Conservation (phyloP, 2,797 vertebrate species). For the Tokudaia muenninki region DNA sequence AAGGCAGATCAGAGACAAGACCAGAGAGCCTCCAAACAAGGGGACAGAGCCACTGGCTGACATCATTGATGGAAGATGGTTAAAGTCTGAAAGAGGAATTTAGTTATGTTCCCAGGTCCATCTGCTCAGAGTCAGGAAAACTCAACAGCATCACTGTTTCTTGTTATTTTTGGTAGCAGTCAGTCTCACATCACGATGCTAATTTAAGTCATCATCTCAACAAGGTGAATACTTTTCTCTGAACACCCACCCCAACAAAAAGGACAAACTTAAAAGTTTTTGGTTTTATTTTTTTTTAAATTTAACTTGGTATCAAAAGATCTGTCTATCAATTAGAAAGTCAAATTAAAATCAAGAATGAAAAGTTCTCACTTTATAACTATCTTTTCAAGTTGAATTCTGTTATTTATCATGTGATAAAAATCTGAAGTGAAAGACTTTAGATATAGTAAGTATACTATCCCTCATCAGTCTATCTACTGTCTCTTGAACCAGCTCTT, state of each 20-base stretch:
- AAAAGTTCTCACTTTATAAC: neutral
- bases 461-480: neutral
- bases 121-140: neutral
- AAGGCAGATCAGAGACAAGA: neutral
- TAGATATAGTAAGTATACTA: neutral
- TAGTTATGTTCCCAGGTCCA: neutral
- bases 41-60: neutral
- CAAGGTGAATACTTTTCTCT: neutral
- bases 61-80: neutral
- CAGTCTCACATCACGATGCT: neutral
- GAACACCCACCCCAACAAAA: too few species aligned
- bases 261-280: neutral
- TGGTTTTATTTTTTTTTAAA: neutral
- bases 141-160: neutral
- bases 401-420: slow-evolving; percentile 20
- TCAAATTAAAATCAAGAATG: slow-evolving; percentile 38
- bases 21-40: slow-evolving; percentile 12
- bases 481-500: neutral
- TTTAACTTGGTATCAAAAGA: slow-evolving; percentile 25
- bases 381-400: slow-evolving; percentile 13
- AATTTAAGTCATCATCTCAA: slow-evolving; percentile 42
- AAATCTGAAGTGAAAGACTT: slow-evolving; percentile 27
- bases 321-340: slow-evolving; percentile 15
- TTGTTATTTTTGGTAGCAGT: neutral
- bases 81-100: neutral